Evolutionary conservation across 2,113 vertebrate genomes (phyloP), one percentile per base, ranked within the genome.

Genomic region (Pitta sordida): DNA sequence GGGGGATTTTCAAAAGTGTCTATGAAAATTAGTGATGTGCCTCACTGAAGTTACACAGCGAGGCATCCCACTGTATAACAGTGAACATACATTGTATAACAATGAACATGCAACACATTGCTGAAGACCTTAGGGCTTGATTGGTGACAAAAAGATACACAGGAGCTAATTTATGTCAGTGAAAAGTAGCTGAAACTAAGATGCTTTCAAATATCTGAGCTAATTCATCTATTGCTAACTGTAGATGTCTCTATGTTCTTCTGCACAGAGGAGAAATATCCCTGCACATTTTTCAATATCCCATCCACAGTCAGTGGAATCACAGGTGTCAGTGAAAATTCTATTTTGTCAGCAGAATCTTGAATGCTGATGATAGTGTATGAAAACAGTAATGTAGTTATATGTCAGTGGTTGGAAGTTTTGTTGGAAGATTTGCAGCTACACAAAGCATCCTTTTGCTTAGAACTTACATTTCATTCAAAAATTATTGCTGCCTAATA

Each of bases 351-450:
- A 6, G 23, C 34, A 89, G 26, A 67, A 41, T 68, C 89, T 87
- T 49, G 51, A 80, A 36, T 83, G 84, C 36, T 90, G 63, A 59
- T 83, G 64, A 30, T 62, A 48, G 41, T 37, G 30, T 48, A 69
- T 67, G 67, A 77, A 88, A 93, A 85, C 30, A 80, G 75, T 56
- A 80, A 89, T 85, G 49, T 69, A 73, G 41, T 65, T 85, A 43
- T 10, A 13, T 29, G 24, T 62, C 83, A 88, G 1, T 32, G 48
- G 13, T 18, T 88, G 62, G 58, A 83, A 83, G 36, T 46, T 84
- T 78, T 88, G 36, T 86, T 91, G 52, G 30, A 81, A 94, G 63
- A 88, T 90, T 86, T 91, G 84, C 64, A 83, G 15, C 53, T 85
- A 70, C 5, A 13, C 2, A 2, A 79, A 94, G 22, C 55, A 76